These are phyloP conservation scores for Phasianus colchicus DNA, from an alignment of 2,113 vertebrate species.

Conservation along the genomic window DNA sequence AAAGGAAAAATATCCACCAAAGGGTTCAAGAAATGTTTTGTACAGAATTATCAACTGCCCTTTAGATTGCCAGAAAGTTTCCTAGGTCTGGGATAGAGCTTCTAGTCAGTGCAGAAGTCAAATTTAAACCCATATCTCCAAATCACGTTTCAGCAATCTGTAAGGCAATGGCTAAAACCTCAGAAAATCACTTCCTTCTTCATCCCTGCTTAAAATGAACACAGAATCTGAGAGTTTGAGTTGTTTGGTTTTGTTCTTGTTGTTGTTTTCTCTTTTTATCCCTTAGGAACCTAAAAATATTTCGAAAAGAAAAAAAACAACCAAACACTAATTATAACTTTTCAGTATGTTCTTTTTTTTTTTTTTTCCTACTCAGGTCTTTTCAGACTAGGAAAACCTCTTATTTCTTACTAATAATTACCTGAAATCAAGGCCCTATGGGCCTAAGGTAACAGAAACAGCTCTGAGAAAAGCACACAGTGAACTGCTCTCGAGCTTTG, in stretches of 20 bases:
- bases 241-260: no score
- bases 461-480: background rate
- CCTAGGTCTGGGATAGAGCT: background rate
- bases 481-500: background rate
- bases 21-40: accelerated
- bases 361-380: background rate
- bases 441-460: background rate
- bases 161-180: background rate
- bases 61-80: background rate
- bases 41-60: background rate
- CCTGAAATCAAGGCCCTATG: background rate
- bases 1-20: accelerated
- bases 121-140: background rate
- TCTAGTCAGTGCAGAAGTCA: background rate
- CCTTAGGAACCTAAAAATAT: background rate
- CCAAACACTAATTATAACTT: background rate
- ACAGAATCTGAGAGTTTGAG: background rate
- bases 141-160: background rate
- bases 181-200: background rate
- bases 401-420: background rate
- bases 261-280: background rate
- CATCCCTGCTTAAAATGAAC: background rate
- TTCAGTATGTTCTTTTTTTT: background rate
- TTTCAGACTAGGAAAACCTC: background rate
- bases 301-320: background rate